Conservation (phyloP, 64 coral and sea anemone genomes). For the Anthopleura sola region DNA sequence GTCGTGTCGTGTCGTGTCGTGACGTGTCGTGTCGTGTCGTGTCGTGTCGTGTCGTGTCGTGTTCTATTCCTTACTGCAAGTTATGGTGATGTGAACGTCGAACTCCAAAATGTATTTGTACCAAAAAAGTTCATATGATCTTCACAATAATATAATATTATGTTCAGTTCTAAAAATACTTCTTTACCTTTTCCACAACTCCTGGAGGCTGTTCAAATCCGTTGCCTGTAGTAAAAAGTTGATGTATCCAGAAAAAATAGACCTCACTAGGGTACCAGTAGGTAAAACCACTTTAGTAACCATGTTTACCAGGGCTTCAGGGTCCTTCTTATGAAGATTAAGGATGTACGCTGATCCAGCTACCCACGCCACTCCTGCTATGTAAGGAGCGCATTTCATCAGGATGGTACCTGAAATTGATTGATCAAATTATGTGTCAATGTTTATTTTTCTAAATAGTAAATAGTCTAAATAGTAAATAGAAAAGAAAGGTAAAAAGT, state of each 20-base stretch:
- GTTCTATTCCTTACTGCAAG: no score
- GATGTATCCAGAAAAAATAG: slow-evolving; percentile 29
- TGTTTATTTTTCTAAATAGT: no score
- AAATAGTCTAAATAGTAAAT: no score
- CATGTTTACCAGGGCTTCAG: slow-evolving; percentile 1
- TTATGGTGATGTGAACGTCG: no score
- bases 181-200: slow-evolving; percentile 27
- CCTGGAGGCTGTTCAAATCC: slow-evolving; percentile 9
- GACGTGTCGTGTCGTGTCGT: no score
- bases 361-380: slow-evolving; percentile 23
- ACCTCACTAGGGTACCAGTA: slow-evolving; percentile 19
- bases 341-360: slow-evolving; percentile 29
- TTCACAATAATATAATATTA: no score
- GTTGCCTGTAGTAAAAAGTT: slow-evolving; percentile 19
- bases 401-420: neutral
- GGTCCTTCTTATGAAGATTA: slow-evolving; percentile 35
- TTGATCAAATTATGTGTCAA: no score
- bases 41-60: no score
- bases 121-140: no score
- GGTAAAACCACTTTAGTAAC: slow-evolving; percentile 32
- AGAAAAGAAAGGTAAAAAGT: no score
- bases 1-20: no score
- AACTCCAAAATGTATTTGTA: no score
- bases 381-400: slow-evolving; percentile 1
- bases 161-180: neutral